Evolutionary conservation across 2,888 invertebrate species (phyloP).

Genomic region (Pycnomerus fuliginosus): DNA sequence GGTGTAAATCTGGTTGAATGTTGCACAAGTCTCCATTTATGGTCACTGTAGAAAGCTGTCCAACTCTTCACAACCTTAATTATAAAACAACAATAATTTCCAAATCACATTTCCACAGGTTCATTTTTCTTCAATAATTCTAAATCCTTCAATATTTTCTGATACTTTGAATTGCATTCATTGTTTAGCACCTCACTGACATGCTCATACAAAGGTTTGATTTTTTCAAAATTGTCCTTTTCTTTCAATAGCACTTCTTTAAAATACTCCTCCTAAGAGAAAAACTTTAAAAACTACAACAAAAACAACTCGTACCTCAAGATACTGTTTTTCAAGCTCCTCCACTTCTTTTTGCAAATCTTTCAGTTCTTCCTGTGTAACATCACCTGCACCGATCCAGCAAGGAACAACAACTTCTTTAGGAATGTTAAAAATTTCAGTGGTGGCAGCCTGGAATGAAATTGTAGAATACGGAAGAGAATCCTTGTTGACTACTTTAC

Average conservation of each 20-base stretch:
- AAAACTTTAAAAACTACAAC: too few species aligned
- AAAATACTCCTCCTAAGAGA: conserved; percentile 1
- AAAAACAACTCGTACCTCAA: too few species aligned
- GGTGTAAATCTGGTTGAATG: neutral
- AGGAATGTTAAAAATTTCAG: conserved; percentile 2
- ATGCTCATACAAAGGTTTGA: neutral
- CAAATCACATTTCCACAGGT: too few species aligned
- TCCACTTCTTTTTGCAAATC: neutral
- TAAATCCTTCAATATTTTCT: conserved; percentile 2
- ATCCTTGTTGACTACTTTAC: too few species aligned
- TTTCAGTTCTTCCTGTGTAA: neutral
- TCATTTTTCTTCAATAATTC: neutral
- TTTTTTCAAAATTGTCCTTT: neutral
- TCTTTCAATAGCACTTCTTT: neutral
- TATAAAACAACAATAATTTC: neutral
- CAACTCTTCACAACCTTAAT: neutral
- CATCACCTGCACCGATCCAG: too few species aligned
- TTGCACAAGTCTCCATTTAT: neutral
- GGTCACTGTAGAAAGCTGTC: neutral
- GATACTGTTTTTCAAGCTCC: neutral
- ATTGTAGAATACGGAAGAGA: too few species aligned
- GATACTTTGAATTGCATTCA: neutral
- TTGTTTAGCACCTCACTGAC: neutral
- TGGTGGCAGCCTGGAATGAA: neutral
- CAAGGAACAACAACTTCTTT: neutral